Base-by-base conservation (phyloP, 2,113 vertebrate genomes). In the Oncorhynchus nerka region DNA sequence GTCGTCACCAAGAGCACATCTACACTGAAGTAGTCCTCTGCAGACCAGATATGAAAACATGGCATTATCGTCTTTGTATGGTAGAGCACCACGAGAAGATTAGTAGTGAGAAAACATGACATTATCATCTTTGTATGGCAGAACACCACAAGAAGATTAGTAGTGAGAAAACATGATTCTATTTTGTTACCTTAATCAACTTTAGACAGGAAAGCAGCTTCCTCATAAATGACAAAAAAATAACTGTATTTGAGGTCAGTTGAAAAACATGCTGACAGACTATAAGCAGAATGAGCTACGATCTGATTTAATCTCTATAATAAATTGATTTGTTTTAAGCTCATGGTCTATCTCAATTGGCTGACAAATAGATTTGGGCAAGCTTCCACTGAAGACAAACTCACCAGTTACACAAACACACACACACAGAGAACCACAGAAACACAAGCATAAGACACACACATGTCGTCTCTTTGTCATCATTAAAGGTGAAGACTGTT, bases 301-400 rank as follows among this genome's bases (percentile, higher is more conserved):
- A 80, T 83, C 79, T 75, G 79, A 83, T 87, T 75, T 64, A 74
- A 82, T 83, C 78, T 83, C 67, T 77, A 65, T 77, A 81, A 85
- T 81, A 75, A 85, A 87, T 84, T 49, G 73, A 81, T 82, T 83
- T 59, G 62, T 80, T 89, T 83, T 81, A 48, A 84, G 51, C 64
- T 57, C 55, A 74, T 57, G 68, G 77, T 79, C 80, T 71, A 76
- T 79, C 66, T 70, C n/a, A 26, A 68, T 61, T 76, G 77, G 51
- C 79, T 83, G 74, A 76, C 75, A 87, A 76, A 90, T 84, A 80
- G 79, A 79, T 72, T 81, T 34, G 57, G 71, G 76, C 76, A 83
- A 34, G 70, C 71, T 68, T 70, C 77, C 78, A 45, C 76, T 34
- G 9, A 68, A 77, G 61, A 71, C 45, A 57, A 79, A 81, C 28